Evolutionary conservation across 2,888 invertebrate species (phyloP).

Genomic region (Allolobophora icterica): DNA sequence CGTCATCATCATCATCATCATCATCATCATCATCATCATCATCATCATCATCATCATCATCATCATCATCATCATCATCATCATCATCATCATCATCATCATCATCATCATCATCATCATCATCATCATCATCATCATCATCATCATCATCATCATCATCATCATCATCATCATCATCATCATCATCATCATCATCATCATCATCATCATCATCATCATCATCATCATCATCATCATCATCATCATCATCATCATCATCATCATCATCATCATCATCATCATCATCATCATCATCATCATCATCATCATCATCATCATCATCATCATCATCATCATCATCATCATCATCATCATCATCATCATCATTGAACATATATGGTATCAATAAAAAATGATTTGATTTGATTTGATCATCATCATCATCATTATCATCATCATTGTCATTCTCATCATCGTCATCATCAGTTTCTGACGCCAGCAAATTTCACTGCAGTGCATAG

Average conservation of each 20-base stretch:
- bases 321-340: slow-evolving; percentile 35
- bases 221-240: slow-evolving; percentile 33
- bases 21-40: too few relatives aligned
- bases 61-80: too few relatives aligned
- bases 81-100: too few relatives aligned
- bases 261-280: slow-evolving; percentile 35
- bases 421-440: too few relatives aligned
- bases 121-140: slow-evolving; percentile 40
- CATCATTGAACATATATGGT: too few relatives aligned
- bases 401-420: too few relatives aligned
- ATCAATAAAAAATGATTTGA: too few relatives aligned
- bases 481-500: too few relatives aligned
- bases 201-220: slow-evolving; percentile 34
- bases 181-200: slow-evolving; percentile 37
- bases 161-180: slow-evolving; percentile 37
- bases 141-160: slow-evolving; percentile 38
- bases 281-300: slow-evolving; percentile 35
- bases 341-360: slow-evolving; percentile 35
- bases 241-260: slow-evolving; percentile 35
- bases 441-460: too few relatives aligned
- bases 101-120: slow-evolving; percentile 40
- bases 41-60: too few relatives aligned
- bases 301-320: slow-evolving; percentile 35
- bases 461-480: too few relatives aligned
- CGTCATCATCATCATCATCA: too few relatives aligned